phyloP scores from a whole-genome alignment of 1,140 invertebrate species.

The Euwallacea fornicatus region DNA sequence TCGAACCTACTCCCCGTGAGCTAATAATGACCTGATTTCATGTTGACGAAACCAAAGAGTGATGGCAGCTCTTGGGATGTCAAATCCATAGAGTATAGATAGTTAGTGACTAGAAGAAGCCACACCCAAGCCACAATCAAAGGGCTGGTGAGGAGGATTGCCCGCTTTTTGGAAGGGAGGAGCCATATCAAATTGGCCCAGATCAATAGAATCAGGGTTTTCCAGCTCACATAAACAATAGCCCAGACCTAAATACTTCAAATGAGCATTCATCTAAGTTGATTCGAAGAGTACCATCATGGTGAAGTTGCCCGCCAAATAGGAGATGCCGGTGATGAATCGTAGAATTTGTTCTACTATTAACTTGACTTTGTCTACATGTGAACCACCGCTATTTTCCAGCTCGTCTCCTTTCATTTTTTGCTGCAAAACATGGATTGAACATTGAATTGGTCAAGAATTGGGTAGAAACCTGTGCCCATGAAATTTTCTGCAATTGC shows the following conservation, averaged over 20 bases:
- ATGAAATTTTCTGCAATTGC: not conserved
- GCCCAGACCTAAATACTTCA: constrained; percentile 18
- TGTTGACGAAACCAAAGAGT: not conserved
- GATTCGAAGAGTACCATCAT: constrained; percentile 26
- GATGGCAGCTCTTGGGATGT: constrained; percentile 14
- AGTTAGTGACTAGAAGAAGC: constrained; percentile 13
- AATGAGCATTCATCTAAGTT: not conserved
- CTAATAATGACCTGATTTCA: not conserved
- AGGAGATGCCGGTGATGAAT: constrained; percentile 21
- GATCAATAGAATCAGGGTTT: constrained; percentile 17
- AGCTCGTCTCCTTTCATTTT: not conserved
- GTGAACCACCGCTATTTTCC: not conserved
- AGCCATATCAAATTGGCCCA: constrained; percentile 35
- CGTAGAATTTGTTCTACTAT: constrained; percentile 10
- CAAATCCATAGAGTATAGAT: constrained; percentile 21
- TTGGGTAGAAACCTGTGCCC: no score
- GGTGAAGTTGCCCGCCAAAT: constrained; percentile 22
- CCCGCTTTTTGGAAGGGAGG: constrained; percentile 8
- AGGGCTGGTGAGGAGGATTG: constrained; percentile 27
- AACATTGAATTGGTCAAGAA: no score
- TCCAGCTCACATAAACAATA: constrained; percentile 23
- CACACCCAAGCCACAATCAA: constrained; percentile 21
- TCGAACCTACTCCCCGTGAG: no score
- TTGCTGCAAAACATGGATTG: constrained; percentile 9
- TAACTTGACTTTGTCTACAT: constrained; percentile 14